Evolutionary conservation across 2,113 vertebrate genomes (phyloP).

Genomic region (Hystrix brachyura): DNA sequence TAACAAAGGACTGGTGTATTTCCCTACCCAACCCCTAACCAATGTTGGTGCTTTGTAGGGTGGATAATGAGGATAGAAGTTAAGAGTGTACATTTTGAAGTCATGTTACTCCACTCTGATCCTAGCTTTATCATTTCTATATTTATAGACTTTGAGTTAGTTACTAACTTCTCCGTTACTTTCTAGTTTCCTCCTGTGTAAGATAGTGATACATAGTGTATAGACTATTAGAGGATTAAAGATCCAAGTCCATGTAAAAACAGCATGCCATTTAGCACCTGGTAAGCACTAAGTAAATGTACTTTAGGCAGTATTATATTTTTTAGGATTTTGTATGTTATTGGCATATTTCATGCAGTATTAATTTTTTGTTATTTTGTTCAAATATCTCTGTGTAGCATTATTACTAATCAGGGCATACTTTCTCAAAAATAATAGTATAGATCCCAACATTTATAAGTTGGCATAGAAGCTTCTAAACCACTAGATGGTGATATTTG

Average conservation of each 20-base stretch:
- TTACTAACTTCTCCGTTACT: not conserved
- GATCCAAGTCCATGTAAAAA: not conserved
- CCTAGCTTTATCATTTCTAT: conserved; percentile 21
- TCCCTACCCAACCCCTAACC: not conserved
- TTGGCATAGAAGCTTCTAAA: conserved; percentile 46
- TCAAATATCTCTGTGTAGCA: not conserved
- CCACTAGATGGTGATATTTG: conserved; percentile 80
- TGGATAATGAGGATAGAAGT: not conserved
- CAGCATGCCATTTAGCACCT: not conserved
- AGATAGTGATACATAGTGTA: not conserved
- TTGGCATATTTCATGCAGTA: not conserved
- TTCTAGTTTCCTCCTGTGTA: conserved; percentile 37
- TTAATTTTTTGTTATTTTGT: conserved; percentile 44
- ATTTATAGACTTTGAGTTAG: not conserved
- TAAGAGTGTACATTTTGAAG: not conserved
- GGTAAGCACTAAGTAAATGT: not conserved
- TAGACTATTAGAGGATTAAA: not conserved
- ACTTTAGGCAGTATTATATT: not conserved
- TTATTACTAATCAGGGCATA: not conserved
- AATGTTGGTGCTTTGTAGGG: not conserved
- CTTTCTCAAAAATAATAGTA: not conserved
- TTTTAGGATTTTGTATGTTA: conserved; percentile 32
- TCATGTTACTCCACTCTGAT: not conserved
- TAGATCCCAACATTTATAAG: not conserved
- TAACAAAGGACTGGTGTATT: not conserved